Evolutionary conservation across 1,140 invertebrate genomes (phyloP), one percentile per base, ranked within the genome.

Genomic region (Drosophila nasuta): DNA sequence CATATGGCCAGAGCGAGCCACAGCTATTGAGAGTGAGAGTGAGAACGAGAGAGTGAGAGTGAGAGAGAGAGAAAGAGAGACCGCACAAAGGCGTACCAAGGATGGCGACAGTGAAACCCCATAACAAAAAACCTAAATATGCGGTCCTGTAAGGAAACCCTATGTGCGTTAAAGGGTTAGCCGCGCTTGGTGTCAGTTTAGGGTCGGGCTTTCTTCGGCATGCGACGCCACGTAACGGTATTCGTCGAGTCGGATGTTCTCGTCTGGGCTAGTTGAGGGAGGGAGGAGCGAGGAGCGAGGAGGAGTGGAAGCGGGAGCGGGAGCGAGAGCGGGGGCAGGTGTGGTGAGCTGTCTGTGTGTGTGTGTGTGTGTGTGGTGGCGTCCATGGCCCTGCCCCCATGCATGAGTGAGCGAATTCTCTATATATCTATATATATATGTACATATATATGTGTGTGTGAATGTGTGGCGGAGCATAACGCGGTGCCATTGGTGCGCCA

Each of bases 141-240:
- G 91, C 91, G 91, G 91, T 92, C 90, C 91, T 92, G 91, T 92
- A 92, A 92, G 91, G 91, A 92, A 92, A 91, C 91, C 91, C 89
- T 91, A 91, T 92, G 91, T 92, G 91, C 91, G 91, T 92, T 92
- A 92, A 92, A 92, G 91, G 91, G 91, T 92, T 92, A 92, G 91
- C 91, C 91, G 86, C 91, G 88, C 79, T 87, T 92, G 91, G 91
- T 91, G 81, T 91, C 90, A 91, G 82, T 91, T 91, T 91, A 86
- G 91, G 91, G 86, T 92, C 81, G 79, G 82, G 86, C 80, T 83
- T 91, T 89, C 85, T 91, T 89, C 75, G 75, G 79, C 75, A 65
- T 59, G 68, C 71, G 72, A 65, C 63, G 68, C 70, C 85, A 78
- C 77, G 83, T 81, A 77, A 75, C 79, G 86, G 82, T 73, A 89